Conservation (phyloP, 2,797 vertebrate species). For the Anguilla anguilla region DNA sequence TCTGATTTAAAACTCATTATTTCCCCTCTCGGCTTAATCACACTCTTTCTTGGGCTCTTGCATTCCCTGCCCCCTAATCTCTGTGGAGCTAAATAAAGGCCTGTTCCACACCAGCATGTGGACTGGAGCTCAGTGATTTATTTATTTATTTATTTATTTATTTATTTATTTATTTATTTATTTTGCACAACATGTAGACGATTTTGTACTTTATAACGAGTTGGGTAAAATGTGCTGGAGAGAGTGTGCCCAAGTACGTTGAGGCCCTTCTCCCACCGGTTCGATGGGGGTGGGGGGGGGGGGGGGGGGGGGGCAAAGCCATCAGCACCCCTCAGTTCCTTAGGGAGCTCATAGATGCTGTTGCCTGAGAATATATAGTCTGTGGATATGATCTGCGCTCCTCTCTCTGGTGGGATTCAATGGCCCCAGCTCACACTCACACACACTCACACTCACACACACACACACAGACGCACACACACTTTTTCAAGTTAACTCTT, state of each 20-base stretch:
- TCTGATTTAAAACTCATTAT: constrained; percentile 13
- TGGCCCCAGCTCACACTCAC: neutral
- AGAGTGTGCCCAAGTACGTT: neutral
- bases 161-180: neutral
- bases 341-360: neutral
- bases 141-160: neutral
- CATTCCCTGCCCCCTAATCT: neutral
- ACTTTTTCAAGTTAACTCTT: too few species aligned
- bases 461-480: too few species aligned
- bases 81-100: neutral
- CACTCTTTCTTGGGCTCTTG: neutral
- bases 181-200: neutral
- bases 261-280: neutral
- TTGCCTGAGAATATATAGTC: neutral
- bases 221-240: neutral
- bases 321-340: neutral
- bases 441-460: too few species aligned
- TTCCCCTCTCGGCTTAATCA: neutral
- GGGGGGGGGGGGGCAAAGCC: neutral
- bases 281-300: neutral
- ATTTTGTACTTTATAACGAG: neutral
- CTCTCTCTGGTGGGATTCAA: neutral
- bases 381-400: neutral
- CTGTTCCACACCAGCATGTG: neutral
- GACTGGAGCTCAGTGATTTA: neutral